phyloP scores from a whole-genome alignment of 2,113 vertebrate genomes.

The Macrotis lagotis region DNA sequence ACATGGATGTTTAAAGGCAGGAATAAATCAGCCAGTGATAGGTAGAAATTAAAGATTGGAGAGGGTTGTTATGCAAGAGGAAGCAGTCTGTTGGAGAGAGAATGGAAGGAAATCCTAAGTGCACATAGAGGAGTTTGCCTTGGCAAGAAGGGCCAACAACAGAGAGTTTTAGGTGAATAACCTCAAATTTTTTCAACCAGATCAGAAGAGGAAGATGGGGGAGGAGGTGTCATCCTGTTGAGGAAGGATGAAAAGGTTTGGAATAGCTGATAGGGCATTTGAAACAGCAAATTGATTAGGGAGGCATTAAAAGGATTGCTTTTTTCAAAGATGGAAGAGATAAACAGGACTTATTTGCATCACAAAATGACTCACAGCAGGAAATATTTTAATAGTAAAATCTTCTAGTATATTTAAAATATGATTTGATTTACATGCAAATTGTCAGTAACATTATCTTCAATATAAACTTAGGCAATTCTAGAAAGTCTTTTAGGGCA shows the following conservation, averaged over 20 bases:
- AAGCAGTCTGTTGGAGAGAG: background rate
- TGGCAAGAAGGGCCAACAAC: background rate
- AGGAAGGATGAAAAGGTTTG: background rate
- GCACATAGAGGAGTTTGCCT: background rate
- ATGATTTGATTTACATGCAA: background rate
- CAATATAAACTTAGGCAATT: background rate
- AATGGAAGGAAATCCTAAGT: background rate
- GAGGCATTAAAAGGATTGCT: background rate
- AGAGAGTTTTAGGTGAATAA: background rate
- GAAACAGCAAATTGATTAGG: background rate
- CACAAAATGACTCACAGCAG: background rate
- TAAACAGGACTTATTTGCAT: background rate
- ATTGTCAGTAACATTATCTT: background rate
- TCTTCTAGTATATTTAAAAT: background rate
- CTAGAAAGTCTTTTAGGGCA: background rate
- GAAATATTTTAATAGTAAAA: background rate
- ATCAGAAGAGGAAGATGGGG: background rate
- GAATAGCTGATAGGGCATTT: background rate
- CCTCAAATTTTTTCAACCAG: background rate
- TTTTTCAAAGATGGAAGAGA: background rate
- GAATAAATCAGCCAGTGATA: background rate
- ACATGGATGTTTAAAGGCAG: background rate
- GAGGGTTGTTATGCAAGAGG: background rate
- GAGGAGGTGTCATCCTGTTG: background rate
- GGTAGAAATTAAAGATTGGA: background rate